Percentiles rank a stretch among this genome's conserved stretches.
phyloP scores from a whole-genome alignment of 2,888 invertebrate species.

The Steromphala cineraria region DNA sequence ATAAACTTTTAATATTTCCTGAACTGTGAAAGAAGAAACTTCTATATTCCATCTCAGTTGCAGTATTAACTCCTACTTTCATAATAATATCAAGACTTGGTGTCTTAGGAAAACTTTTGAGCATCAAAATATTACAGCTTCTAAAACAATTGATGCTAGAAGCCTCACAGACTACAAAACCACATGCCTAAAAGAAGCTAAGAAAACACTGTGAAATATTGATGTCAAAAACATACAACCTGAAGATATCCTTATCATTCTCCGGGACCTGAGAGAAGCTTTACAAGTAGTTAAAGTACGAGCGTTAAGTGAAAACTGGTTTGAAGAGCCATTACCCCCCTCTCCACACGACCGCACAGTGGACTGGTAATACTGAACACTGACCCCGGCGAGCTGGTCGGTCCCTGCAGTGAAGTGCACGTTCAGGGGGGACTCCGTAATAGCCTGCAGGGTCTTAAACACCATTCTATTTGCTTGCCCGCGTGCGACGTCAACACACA shows the following conservation, averaged over 20 bases:
- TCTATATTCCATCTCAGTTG: no score
- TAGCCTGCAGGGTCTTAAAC: background rate
- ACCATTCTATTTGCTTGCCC: background rate
- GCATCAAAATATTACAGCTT: no score
- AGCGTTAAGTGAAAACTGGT: background rate
- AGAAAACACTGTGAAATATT: background rate
- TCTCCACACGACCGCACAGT: background rate
- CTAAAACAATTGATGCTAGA: no score
- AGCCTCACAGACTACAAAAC: no score
- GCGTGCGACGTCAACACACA: background rate
- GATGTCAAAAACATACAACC: conserved; percentile 2
- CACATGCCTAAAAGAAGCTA: background rate
- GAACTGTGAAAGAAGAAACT: no score
- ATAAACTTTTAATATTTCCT: no score
- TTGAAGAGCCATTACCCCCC: background rate
- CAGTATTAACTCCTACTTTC: no score
- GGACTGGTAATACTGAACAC: background rate
- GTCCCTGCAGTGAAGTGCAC: background rate
- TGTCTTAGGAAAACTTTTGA: no score
- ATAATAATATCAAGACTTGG: no score
- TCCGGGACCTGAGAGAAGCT: background rate
- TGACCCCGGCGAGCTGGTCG: background rate
- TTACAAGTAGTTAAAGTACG: background rate
- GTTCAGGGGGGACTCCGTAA: background rate
- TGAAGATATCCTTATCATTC: conserved; percentile 8